These are phyloP conservation scores for Dryobates pubescens DNA, from an alignment of 2,797 vertebrate species.

Conservation along the genomic window DNA sequence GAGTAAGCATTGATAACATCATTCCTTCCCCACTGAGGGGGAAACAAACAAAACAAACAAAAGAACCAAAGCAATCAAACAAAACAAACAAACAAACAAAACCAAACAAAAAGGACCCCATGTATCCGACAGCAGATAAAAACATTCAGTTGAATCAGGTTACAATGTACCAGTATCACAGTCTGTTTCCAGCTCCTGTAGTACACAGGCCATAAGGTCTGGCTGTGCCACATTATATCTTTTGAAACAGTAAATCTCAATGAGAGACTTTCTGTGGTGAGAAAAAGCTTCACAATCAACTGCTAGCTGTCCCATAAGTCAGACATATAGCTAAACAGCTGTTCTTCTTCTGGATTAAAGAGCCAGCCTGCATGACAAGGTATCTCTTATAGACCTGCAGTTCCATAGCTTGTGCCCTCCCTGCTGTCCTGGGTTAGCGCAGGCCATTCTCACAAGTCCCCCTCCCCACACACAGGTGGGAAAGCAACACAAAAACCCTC, in stretches of 20 bases:
- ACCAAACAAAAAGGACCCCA: not conserved
- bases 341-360: not conserved
- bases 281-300: not conserved
- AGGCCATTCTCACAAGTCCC: no score
- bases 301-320: not conserved
- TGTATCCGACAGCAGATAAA: not conserved
- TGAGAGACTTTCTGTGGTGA: not conserved
- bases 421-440: no score
- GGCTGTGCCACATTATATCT: not conserved
- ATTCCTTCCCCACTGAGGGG: rapidly evolving
- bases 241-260: not conserved
- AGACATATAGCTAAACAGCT: not conserved
- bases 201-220: not conserved
- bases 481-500: no score
- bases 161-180: not conserved
- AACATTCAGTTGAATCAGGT: not conserved
- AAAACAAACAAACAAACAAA: no score
- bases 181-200: not conserved
- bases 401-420: no score
- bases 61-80: no score
- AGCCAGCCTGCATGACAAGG: not conserved
- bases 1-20: not conserved
- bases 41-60: no score
- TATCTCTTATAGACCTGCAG: not conserved
- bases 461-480: no score